Evolutionary conservation across 1,140 invertebrate species (phyloP), one percentile per base, ranked within the genome.

Genomic region (Tetramorium simillimum): DNA sequence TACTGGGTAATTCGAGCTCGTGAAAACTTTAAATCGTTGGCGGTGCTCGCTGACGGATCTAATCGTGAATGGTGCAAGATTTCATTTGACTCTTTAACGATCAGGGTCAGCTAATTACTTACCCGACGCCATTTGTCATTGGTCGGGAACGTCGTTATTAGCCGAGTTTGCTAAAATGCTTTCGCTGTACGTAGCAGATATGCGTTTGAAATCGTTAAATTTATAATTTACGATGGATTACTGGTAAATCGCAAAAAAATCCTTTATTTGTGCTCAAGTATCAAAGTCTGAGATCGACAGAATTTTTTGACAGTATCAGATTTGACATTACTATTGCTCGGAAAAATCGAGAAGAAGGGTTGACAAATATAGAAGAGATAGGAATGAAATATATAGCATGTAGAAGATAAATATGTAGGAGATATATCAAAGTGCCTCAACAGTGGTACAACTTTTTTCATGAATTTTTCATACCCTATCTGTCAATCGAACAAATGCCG

Each of bases 11-110:
- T 28, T 81, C 40, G 6, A 67, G 65, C 51, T 82, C 24, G 85
- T 82, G 77, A 82, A 86, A 82, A 86, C 51, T 86, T 86, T 86
- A 86, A 62, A 62, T 86, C 53, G 62, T 53, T 4, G 40, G 51
- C 76, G 40, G 56, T 63, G 51, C 63, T 33, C 58, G 65, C 77
- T 69, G 77, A 86, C n/a, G 63, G 78, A 86, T 86, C 65, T 86
- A 82, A 86, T 82, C 85, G 62, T 49, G 80, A 84, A 84, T 84
- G 56, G 67, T 56, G 63, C 69, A 40, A 84, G 69, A 84, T 84
- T 84, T 84, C 53, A 84, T 84, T 84, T 60, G 53, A 75, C 80
- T 84, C 69, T 84, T 84, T 84, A 73, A 84, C 69, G 69, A 84
- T 62, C 53, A 84, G 69, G 14, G 53, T 84, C 80, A 84, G 69